Base-by-base conservation (phyloP, 2,888 invertebrate genomes). In the Yponomeuta sedellus region DNA sequence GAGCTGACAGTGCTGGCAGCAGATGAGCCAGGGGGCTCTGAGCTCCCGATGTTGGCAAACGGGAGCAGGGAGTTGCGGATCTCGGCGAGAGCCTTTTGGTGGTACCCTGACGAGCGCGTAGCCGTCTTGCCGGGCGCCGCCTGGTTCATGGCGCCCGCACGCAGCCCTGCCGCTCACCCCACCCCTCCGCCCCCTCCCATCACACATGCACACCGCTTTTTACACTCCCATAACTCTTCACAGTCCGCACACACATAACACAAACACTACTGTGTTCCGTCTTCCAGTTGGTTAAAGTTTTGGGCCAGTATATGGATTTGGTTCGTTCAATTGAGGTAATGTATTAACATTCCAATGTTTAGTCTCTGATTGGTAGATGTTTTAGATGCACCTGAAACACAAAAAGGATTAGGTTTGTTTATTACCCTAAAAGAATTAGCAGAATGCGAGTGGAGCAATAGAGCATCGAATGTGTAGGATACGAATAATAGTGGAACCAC, bases 41-140 rank as follows among this genome's bases (percentile, higher is more conserved):
- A 87, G 70, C 78, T 90, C 68, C 91, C 89, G 73, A 90, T 94
- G 78, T 96, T 95, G 66, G 96, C 96, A 83, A 96, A 96, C 66
- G 96, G 96, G 76, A 95, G 92, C 75, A 96, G 86, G 69, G 96
- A 96, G 85, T 96, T 96, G 75, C 96, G 93, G 79, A 96, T 97
- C 88, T 96, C 95, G 88, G 95, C 96, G 86, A 97, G 93, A 81
- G 96, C 96, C 92, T 96, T 96, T 88, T 96, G 95, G 89, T 95
- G 95, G 89, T 96, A 96, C 91, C 95, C 95, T 91, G 95, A 93
- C 83, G 93, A 93, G 90, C 94, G 94, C 92, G 93, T 93, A 88
- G 93, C 93, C 90, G 94, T 86, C 86, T 92, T 91, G 86, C 89
- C 89, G 88, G 91, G 91, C 86, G 92, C 92, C 87, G 92, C 92